Conservation (phyloP, 1,140 invertebrate genomes). For the Aethina tumida region DNA sequence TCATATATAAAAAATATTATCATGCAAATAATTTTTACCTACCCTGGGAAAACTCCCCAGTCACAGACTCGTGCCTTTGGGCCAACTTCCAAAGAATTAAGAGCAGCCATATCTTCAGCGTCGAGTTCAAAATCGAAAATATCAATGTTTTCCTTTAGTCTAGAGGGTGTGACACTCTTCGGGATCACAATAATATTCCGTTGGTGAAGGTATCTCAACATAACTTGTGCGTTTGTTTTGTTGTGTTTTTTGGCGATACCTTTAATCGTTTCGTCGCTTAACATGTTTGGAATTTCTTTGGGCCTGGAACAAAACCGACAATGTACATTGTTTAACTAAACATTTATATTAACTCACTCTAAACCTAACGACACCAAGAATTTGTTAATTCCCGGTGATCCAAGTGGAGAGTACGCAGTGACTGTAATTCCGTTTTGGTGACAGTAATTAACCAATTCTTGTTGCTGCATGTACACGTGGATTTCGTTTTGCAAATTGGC, state of each 20-base stretch:
- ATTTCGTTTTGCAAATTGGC: slow-evolving; percentile 66
- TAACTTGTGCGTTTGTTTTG: slow-evolving; percentile 67
- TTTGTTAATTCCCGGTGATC: slow-evolving; percentile 49
- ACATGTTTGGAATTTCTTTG: slow-evolving; percentile 55
- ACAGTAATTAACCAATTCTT: slow-evolving; percentile 60
- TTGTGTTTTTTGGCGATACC: slow-evolving; percentile 57
- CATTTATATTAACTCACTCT: not conserved
- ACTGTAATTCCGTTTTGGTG: slow-evolving; percentile 54
- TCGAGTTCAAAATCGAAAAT: slow-evolving; percentile 53
- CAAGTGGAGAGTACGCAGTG: slow-evolving; percentile 74
- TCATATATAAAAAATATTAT: too few species aligned
- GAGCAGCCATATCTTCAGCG: slow-evolving; percentile 41
- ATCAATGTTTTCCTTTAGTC: slow-evolving; percentile 55
- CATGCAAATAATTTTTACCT: too few species aligned
- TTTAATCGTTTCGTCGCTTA: slow-evolving; percentile 55
- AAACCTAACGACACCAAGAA: too few species aligned
- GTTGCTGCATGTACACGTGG: slow-evolving; percentile 73
- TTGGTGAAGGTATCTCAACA: slow-evolving; percentile 66
- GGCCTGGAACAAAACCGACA: not conserved
- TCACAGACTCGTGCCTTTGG: slow-evolving; percentile 43
- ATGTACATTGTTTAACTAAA: too few species aligned
- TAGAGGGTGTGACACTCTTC: slow-evolving; percentile 64
- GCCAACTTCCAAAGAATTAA: slow-evolving; percentile 50
- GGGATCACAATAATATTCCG: slow-evolving; percentile 67
- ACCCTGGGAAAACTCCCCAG: slow-evolving; percentile 36